Conservation (phyloP, 2,113 vertebrate genomes). For the Lethenteron reissneri region DNA sequence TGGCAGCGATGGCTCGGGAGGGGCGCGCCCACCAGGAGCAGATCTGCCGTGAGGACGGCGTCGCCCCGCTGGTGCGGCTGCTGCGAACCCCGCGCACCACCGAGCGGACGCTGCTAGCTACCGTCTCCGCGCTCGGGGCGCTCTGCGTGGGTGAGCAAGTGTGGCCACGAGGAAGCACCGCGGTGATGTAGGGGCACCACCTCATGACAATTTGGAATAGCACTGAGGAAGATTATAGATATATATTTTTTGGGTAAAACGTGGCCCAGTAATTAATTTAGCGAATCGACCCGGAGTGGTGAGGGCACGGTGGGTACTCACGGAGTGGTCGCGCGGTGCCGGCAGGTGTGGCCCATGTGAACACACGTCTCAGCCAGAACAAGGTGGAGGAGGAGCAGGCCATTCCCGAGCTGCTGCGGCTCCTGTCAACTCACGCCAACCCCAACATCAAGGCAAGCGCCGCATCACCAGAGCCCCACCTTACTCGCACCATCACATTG, state of each 20-base stretch:
- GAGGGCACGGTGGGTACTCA: too few species aligned
- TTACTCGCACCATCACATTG: too few species aligned
- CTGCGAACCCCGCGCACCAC: conserved; percentile 21
- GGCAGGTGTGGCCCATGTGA: conserved; percentile 28
- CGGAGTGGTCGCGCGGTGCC: too few species aligned
- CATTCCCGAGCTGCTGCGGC: conserved; percentile 24
- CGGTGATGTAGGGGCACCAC: too few species aligned
- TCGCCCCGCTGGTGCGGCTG: conserved; percentile 29
- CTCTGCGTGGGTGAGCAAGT: conserved; percentile 26
- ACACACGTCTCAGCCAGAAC: conserved; percentile 25
- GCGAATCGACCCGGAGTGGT: too few species aligned
- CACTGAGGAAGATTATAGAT: too few species aligned
- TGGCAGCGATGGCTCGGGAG: conserved; percentile 28
- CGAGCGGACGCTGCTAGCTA: conserved; percentile 27
- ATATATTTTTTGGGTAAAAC: too few species aligned
- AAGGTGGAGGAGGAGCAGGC: conserved; percentile 26
- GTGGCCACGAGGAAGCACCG: too few species aligned
- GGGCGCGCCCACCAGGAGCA: conserved; percentile 27
- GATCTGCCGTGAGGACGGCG: conserved; percentile 29
- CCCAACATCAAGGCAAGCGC: conserved; percentile 24
- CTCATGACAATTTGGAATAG: too few species aligned
- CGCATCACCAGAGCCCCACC: too few species aligned
- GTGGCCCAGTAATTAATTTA: too few species aligned
- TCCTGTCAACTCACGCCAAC: conserved; percentile 23
- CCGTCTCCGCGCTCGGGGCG: conserved; percentile 25